Conservation (phyloP, 2,888 invertebrate species). For the Drosophila gaucha region DNA sequence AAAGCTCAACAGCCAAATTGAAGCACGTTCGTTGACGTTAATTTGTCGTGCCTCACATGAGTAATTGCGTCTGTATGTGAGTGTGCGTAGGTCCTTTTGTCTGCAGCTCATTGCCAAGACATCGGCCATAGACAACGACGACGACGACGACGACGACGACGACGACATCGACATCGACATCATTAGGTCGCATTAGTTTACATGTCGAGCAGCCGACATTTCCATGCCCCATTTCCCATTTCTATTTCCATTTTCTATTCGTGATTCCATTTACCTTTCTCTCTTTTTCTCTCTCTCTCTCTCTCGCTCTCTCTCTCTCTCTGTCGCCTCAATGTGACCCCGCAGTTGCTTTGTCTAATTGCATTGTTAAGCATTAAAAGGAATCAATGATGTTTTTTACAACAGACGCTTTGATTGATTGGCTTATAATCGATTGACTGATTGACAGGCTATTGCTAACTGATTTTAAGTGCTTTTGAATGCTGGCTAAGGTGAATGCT, state of each 20-base stretch:
- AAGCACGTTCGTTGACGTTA: constrained; percentile 66
- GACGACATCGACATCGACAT: constrained; percentile 34
- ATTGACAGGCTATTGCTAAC: constrained; percentile 25
- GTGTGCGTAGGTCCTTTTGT: constrained; percentile 10
- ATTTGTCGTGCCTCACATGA: constrained; percentile 59
- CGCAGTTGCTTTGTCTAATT: constrained; percentile 48
- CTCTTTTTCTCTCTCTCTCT: neutral
- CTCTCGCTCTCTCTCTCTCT: neutral
- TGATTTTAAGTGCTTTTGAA: constrained; percentile 17
- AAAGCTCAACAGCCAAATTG: constrained; percentile 64
- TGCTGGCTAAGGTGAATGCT: neutral
- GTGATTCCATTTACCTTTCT: neutral
- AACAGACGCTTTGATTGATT: constrained; percentile 40
- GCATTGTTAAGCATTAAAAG: constrained; percentile 25
- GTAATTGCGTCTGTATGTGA: constrained; percentile 40
- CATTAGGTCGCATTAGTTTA: constrained; percentile 65
- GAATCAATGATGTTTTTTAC: constrained; percentile 1
- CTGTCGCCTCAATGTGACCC: neutral
- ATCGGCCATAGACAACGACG: constrained; percentile 17
- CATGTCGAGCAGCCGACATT: constrained; percentile 52
- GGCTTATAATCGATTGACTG: constrained; percentile 39
- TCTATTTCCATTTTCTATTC: neutral
- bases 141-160: constrained; percentile 17
- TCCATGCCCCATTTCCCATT: neutral
- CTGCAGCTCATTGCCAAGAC: constrained; percentile 29